Conservation (phyloP, 2,113 vertebrate species). For the Conger conger region DNA sequence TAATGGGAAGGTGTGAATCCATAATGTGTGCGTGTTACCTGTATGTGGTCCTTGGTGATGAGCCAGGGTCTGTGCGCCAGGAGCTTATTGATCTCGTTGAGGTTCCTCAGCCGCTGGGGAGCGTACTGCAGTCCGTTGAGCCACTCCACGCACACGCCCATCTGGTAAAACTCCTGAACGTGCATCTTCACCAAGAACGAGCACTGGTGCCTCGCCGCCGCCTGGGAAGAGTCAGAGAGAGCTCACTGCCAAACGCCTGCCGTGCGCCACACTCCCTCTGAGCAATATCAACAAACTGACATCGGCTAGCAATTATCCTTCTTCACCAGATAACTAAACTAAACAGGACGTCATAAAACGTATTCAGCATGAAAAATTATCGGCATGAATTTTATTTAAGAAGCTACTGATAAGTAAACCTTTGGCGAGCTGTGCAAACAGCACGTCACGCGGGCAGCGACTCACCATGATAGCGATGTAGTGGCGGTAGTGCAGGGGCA, state of each 20-base stretch:
- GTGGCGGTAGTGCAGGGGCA: slow-evolving; percentile 79
- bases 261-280: background rate
- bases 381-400: background rate
- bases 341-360: too few species aligned
- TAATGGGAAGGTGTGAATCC: background rate
- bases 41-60: slow-evolving; percentile 82
- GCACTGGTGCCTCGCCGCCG: slow-evolving; percentile 81
- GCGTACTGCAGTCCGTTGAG: slow-evolving; percentile 78
- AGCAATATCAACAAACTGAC: background rate
- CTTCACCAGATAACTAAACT: too few species aligned
- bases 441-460: background rate
- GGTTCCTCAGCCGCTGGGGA: slow-evolving; percentile 80
- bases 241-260: background rate
- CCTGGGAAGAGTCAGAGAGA: slow-evolving; percentile 51
- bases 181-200: slow-evolving; percentile 83
- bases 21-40: slow-evolving; percentile 59
- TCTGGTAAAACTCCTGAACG: slow-evolving; percentile 81
- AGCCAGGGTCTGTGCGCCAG: slow-evolving; percentile 83
- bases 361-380: background rate
- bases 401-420: background rate
- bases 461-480: slow-evolving; percentile 83
- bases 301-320: too few species aligned
- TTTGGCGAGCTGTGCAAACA: background rate
- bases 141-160: slow-evolving; percentile 79
- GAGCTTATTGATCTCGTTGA: slow-evolving; percentile 83